Conservation (phyloP, 2,888 invertebrate species). For the Acrobasis consociella region DNA sequence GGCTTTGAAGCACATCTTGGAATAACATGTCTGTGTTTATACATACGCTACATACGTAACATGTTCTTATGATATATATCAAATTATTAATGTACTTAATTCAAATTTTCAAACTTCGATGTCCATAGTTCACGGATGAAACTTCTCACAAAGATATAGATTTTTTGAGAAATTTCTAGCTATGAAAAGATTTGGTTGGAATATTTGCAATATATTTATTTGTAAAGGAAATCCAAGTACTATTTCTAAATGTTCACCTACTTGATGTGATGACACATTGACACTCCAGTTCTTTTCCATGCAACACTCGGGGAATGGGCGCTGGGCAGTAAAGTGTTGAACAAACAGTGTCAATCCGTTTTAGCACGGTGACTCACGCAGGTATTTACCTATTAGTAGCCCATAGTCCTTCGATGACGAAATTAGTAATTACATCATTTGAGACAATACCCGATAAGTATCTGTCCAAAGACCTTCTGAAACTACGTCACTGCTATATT, state of each 20-base stretch:
- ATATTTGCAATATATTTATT: not conserved
- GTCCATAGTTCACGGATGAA: too few relatives aligned
- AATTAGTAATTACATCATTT: constrained; percentile 33
- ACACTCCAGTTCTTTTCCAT: constrained; percentile 19
- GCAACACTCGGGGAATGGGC: not conserved
- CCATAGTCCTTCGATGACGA: constrained; percentile 27
- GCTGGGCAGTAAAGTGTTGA: constrained; percentile 20
- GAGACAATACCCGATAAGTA: constrained; percentile 24
- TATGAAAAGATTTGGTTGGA: too few relatives aligned
- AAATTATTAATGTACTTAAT: too few relatives aligned
- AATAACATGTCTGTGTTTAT: too few relatives aligned
- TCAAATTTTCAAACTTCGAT: too few relatives aligned
- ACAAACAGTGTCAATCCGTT: constrained; percentile 22
- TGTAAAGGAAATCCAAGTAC: not conserved
- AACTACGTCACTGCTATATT: constrained; percentile 6
- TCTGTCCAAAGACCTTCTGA: constrained; percentile 3
- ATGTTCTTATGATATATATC: too few relatives aligned
- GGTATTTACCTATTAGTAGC: constrained; percentile 29
- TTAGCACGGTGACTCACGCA: constrained; percentile 27
- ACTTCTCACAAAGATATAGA: too few relatives aligned
- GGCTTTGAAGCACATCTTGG: too few relatives aligned
- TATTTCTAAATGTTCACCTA: not conserved
- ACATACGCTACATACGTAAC: too few relatives aligned
- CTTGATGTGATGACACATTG: not conserved
- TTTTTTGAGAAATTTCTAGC: too few relatives aligned